phyloP scores from a whole-genome alignment of 2,888 invertebrate species.

The Oxystoma pomonae region DNA sequence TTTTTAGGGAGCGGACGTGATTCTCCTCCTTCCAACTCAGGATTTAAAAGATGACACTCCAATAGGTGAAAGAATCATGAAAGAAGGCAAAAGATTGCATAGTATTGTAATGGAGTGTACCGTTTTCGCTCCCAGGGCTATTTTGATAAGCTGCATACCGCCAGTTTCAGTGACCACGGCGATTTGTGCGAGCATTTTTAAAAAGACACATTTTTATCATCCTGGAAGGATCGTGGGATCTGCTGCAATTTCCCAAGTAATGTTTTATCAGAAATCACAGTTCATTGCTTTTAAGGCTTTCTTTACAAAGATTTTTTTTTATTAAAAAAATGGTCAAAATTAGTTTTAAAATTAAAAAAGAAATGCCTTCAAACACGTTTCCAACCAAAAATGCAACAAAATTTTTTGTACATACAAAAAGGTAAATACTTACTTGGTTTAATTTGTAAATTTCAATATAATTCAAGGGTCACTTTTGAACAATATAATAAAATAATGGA shows the following conservation, averaged over 20 bases:
- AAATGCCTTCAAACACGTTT: too few relatives aligned
- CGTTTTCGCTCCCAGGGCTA: conserved; percentile 53
- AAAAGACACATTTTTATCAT: conserved; percentile 43
- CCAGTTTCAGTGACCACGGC: conserved; percentile 57
- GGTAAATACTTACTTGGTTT: too few relatives aligned
- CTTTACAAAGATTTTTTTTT: too few relatives aligned
- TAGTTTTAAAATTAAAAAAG: too few relatives aligned
- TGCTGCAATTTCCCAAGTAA: conserved; percentile 38
- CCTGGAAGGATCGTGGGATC: conserved; percentile 44
- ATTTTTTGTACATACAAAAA: too few relatives aligned
- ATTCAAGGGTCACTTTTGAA: too few relatives aligned
- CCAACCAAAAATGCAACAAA: too few relatives aligned
- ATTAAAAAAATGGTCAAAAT: too few relatives aligned
- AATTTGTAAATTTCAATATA: too few relatives aligned
- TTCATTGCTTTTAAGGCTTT: too few relatives aligned
- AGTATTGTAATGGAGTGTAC: conserved; percentile 49
- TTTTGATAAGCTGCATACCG: conserved; percentile 51
- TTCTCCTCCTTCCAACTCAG: conserved; percentile 34
- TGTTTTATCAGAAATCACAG: too few relatives aligned
- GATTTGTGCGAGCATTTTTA: conserved; percentile 49
- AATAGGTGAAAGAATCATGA: conserved; percentile 33
- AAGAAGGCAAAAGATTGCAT: conserved; percentile 38
- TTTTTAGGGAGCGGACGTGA: conserved; percentile 41
- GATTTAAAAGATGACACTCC: conserved; percentile 24
- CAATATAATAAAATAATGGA: too few relatives aligned